Conservation (phyloP, 2,113 vertebrate species). For the Bufo gargarizans region DNA sequence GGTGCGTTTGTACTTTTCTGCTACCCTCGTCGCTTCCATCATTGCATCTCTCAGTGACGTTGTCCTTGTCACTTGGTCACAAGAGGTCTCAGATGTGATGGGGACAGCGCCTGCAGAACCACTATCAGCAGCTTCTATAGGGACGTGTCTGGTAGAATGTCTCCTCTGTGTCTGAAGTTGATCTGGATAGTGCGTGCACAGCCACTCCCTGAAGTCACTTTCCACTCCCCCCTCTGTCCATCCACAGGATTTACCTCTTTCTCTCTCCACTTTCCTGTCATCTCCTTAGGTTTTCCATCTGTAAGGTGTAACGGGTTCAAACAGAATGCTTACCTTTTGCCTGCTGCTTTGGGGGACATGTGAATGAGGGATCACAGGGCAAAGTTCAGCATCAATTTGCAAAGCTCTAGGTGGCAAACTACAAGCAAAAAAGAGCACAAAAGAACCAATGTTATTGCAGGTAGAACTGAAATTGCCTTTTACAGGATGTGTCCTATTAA, state of each 20-base stretch:
- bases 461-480: neutral
- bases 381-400: slow-evolving; percentile 44
- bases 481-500: slow-evolving; percentile 1
- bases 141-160: slow-evolving; percentile 49
- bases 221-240: slow-evolving; percentile 48
- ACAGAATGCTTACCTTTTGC: slow-evolving; percentile 1
- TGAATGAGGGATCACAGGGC: slow-evolving; percentile 50
- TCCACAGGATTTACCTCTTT: slow-evolving; percentile 48
- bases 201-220: slow-evolving; percentile 57
- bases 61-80: slow-evolving; percentile 37
- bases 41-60: slow-evolving; percentile 7
- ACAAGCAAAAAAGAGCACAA: slow-evolving; percentile 10
- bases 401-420: slow-evolving; percentile 34
- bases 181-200: slow-evolving; percentile 31
- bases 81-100: neutral
- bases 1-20: neutral
- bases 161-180: slow-evolving; percentile 46
- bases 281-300: neutral
- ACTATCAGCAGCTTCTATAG: slow-evolving; percentile 31
- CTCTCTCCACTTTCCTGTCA: slow-evolving; percentile 23
- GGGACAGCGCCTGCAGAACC: neutral
- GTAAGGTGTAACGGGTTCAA: slow-evolving; percentile 15
- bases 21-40: neutral
- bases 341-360: slow-evolving; percentile 44
- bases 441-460: neutral